Percentiles rank a stretch among this genome's conserved stretches.
These are phyloP conservation scores for Lasiommata megera DNA, from an alignment of 2,888 invertebrate species.

Conservation along the genomic window DNA sequence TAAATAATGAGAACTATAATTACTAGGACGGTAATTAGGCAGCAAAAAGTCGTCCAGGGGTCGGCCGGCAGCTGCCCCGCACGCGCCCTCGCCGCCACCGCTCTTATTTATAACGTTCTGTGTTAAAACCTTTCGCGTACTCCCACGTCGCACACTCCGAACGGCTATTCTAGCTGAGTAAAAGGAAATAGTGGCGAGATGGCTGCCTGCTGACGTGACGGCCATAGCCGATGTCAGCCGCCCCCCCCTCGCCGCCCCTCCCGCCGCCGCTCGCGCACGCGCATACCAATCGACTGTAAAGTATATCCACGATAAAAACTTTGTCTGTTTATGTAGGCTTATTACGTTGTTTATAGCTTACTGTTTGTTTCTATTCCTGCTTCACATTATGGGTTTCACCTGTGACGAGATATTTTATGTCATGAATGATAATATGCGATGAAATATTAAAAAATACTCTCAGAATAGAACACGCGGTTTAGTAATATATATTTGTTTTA, in stretches of 20 bases:
- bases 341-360: background rate
- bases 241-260: background rate
- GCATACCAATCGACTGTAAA: conserved; percentile 6
- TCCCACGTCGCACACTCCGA: too few species aligned
- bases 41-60: background rate
- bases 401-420: too few species aligned
- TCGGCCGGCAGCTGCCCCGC: background rate
- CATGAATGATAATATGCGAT: too few species aligned
- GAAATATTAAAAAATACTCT: too few species aligned
- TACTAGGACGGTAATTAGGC: background rate
- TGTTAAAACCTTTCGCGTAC: too few species aligned
- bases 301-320: background rate
- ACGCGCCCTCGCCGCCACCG: background rate
- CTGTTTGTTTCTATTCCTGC: background rate
- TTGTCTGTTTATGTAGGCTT: background rate
- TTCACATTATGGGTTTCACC: background rate
- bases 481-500: too few species aligned
- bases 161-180: conserved; percentile 28
- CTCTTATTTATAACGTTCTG: conserved; percentile 20
- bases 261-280: background rate
- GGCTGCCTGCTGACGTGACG: conserved; percentile 22
- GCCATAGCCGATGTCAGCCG: conserved; percentile 19
- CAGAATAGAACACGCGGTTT: too few species aligned
- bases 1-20: background rate
- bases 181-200: conserved; percentile 33